Evolutionary conservation across 2,797 vertebrate genomes (phyloP).

Genomic region (Hafferia zeledoni): DNA sequence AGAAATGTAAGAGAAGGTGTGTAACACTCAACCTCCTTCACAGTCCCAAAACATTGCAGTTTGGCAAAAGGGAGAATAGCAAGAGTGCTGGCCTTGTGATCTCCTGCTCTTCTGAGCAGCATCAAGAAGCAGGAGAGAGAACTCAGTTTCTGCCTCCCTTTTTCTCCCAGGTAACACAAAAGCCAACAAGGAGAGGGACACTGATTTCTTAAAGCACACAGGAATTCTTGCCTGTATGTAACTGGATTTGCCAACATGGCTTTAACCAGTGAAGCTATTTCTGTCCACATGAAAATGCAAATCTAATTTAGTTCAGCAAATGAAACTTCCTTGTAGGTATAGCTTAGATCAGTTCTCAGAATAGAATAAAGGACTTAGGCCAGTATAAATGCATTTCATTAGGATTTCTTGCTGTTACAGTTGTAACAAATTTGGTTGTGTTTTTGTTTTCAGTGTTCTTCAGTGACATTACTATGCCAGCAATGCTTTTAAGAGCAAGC

Average conservation of each 20-base stretch:
- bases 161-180: not conserved
- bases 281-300: not conserved
- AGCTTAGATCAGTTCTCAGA: conserved; percentile 20
- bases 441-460: not conserved
- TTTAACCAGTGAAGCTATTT: not conserved
- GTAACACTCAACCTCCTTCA: not conserved
- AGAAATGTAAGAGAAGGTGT: not conserved
- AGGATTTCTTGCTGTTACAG: not conserved
- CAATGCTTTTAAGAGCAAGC: conserved; percentile 53
- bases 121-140: not conserved
- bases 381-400: not conserved
- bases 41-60: not conserved
- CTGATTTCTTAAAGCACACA: not conserved
- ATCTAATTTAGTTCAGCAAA: not conserved
- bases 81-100: not conserved
- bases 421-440: not conserved
- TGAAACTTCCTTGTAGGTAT: conserved; percentile 1
- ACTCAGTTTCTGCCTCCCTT: not conserved
- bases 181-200: not conserved
- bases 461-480: conserved; percentile 37
- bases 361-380: not conserved
- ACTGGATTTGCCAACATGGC: not conserved
- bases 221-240: not conserved
- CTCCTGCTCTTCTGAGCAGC: not conserved
- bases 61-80: not conserved